Base-by-base conservation (phyloP, 1,140 invertebrate genomes). In the Antheraea mylitta region DNA sequence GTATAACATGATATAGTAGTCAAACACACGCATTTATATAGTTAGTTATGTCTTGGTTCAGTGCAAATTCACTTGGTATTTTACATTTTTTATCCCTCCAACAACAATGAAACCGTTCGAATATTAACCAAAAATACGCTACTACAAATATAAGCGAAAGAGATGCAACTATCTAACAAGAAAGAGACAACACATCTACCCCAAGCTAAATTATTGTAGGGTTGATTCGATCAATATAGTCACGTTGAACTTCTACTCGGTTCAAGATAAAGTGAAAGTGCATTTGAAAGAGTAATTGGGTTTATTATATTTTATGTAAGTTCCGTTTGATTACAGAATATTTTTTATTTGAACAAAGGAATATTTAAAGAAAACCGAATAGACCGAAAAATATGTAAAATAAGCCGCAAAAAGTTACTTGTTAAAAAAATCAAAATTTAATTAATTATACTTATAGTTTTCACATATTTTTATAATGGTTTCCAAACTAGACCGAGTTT, bases 191-290 rank as follows among this genome's bases (percentile, higher is more conserved):
- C 61, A 37, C 4, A 53, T 53, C 45, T 6, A 36, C 61, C 61
- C 61, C 61, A 36, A n/a, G 16, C 22, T 30, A 63, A 63, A 37
- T 53, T 53, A 63, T 37, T n/a, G 30, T 63, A 30, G 22, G 61
- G 61, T 30, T 63, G 30, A 37, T 63, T 37, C 19, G 61, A 63
- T 63, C 61, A 37, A 63, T 63, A 63, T 37, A n/a, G 11, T 37
- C 11, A 60, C 59, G 59, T 7, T 60, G 8, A 60, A 22, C 59
- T 60, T 18, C 7, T 60, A 22, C 22, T 8, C 18, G 18, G 59
- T 60, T 19, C 59, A 30, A 22, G 18, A 30, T 19, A 30, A 60
- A 30, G 13, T 60, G 4, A 22, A 18, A 60, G 7, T 60, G 18
- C 18, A 60, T 7, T 22, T 19, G 59, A 19, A 60, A 22, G 22